Evolutionary conservation across 2,113 vertebrate genomes (phyloP).

Genomic region (Strigops habroptila): DNA sequence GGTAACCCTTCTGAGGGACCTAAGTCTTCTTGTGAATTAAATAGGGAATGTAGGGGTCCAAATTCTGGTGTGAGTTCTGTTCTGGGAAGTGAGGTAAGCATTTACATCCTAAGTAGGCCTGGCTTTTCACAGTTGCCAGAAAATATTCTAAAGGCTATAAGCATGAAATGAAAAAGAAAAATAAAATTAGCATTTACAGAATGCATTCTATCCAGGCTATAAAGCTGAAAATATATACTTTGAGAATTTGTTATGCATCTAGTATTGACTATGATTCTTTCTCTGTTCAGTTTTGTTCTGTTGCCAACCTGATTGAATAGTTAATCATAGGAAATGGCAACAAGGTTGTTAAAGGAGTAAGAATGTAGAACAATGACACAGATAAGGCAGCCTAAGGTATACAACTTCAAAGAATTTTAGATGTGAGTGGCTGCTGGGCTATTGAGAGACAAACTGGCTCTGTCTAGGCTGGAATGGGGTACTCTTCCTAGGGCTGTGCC

Average conservation of each 20-base stretch:
- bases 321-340: not conserved
- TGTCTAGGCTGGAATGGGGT: not conserved
- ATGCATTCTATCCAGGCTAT: not conserved
- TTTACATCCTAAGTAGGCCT: not conserved
- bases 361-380: slow-evolving; percentile 22
- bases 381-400: slow-evolving; percentile 27
- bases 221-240: not conserved
- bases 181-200: not conserved
- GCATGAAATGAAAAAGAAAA: not conserved
- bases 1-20: not conserved
- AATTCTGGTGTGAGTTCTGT: not conserved
- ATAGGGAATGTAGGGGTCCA: not conserved
- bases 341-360: not conserved
- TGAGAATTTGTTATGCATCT: not conserved
- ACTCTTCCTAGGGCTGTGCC: slow-evolving; percentile 15
- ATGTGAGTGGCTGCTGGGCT: slow-evolving; percentile 17
- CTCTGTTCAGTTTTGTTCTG: not conserved
- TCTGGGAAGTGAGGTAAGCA: not conserved
- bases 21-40: not conserved
- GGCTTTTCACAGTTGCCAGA: not conserved
- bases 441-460: slow-evolving; percentile 8
- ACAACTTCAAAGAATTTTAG: slow-evolving; percentile 38
- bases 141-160: not conserved
- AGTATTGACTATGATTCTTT: not conserved
- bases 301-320: not conserved